These are phyloP conservation scores for Unio pictorum DNA, from an alignment of 2,888 invertebrate species.

Conservation along the genomic window DNA sequence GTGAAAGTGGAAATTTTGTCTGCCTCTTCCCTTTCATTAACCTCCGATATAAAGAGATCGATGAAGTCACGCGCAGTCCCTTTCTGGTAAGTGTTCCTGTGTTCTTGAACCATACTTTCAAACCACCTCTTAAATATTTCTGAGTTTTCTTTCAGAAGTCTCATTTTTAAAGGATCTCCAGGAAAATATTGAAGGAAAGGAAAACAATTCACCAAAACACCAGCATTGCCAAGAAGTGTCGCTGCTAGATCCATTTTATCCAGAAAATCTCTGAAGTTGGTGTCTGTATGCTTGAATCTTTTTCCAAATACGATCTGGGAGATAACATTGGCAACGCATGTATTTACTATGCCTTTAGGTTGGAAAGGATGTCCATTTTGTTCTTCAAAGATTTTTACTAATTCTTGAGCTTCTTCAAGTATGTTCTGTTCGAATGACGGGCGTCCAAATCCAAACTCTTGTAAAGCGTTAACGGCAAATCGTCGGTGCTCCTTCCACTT, in stretches of 20 bases:
- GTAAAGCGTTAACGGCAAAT: slow-evolving; percentile 14
- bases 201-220: slow-evolving; percentile 8
- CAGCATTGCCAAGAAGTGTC: background rate
- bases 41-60: slow-evolving; percentile 15
- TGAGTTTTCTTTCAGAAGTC: background rate
- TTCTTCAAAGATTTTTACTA: too few species aligned
- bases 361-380: slow-evolving; percentile 17
- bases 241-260: slow-evolving; percentile 6
- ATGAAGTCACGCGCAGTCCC: slow-evolving; percentile 14
- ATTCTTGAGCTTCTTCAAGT: slow-evolving; percentile 15
- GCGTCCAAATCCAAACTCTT: slow-evolving; percentile 23
- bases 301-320: slow-evolving; percentile 27
- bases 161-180: slow-evolving; percentile 14
- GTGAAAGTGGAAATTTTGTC: background rate
- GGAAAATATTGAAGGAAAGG: slow-evolving; percentile 22
- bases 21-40: background rate
- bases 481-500: slow-evolving; percentile 24
- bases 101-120: slow-evolving; percentile 8
- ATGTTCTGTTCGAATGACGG: slow-evolving; percentile 16
- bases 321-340: slow-evolving; percentile 41
- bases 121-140: slow-evolving; percentile 3
- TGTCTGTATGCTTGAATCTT: slow-evolving; percentile 19
- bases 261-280: slow-evolving; percentile 20
- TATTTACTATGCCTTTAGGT: slow-evolving; percentile 11
- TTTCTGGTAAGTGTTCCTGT: slow-evolving; percentile 4